These are phyloP conservation scores for Paraplagusia blochii DNA, from an alignment of 2,113 vertebrate genomes.

Conservation along the genomic window DNA sequence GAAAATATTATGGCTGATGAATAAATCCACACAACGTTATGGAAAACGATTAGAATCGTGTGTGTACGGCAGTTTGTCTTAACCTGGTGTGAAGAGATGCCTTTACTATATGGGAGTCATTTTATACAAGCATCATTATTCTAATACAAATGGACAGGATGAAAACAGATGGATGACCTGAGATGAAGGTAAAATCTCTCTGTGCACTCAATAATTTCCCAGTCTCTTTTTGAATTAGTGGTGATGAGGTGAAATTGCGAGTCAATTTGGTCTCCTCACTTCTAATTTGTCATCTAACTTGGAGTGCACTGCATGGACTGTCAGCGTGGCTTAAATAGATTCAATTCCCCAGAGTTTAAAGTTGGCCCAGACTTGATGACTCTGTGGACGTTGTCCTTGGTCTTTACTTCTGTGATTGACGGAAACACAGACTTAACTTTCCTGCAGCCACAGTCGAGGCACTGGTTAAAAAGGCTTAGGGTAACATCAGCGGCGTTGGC, in stretches of 20 bases:
- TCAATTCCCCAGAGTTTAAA: conserved; percentile 21
- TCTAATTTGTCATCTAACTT: conserved; percentile 41
- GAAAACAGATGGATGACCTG: neutral
- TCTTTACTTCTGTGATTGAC: conserved; percentile 11
- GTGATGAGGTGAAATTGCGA: conserved; percentile 41
- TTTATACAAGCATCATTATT: too few relatives aligned
- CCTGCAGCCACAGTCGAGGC: neutral
- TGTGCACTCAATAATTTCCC: conserved; percentile 5
- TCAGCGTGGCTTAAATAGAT: conserved; percentile 27
- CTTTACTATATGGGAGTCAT: too few relatives aligned
- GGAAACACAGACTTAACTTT: neutral
- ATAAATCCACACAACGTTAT: too few relatives aligned
- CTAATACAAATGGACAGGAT: neutral
- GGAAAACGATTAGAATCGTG: too few relatives aligned
- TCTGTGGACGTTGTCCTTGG: conserved; percentile 8
- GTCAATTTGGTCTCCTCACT: conserved; percentile 31
- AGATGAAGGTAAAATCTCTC: conserved; percentile 1
- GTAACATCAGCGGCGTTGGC: neutral
- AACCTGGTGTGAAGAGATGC: too few relatives aligned
- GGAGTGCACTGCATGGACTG: conserved; percentile 30
- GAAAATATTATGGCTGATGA: too few relatives aligned
- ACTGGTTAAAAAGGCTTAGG: neutral
- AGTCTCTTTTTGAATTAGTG: conserved; percentile 27
- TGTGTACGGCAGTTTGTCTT: too few relatives aligned
- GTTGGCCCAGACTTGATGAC: conserved; percentile 3